These are phyloP conservation scores for Eustalomyia histrio DNA, from an alignment of 2,888 invertebrate genomes.

Conservation along the genomic window DNA sequence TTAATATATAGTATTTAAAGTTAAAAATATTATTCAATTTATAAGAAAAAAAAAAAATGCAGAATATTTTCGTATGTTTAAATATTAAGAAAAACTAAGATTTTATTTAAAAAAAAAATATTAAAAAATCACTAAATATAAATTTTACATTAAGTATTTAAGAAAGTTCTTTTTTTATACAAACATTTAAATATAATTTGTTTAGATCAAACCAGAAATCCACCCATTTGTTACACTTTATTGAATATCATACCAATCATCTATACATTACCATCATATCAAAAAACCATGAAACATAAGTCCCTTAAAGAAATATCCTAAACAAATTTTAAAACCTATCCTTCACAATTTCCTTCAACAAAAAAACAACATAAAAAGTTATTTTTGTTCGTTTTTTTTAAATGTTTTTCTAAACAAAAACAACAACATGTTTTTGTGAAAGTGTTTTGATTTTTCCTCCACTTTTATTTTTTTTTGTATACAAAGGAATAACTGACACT, in stretches of 20 bases:
- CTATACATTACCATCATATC: constrained; percentile 43
- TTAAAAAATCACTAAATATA: too few relatives aligned
- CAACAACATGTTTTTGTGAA: constrained; percentile 22
- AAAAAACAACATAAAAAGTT: constrained; percentile 10
- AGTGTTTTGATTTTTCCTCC: constrained; percentile 13
- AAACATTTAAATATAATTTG: not conserved
- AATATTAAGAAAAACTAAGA: not conserved
- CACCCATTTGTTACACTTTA: constrained; percentile 62
- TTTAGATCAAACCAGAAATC: constrained; percentile 58
- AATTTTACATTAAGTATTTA: too few relatives aligned
- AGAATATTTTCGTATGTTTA: constrained; percentile 27
- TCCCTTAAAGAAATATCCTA: constrained; percentile 3
- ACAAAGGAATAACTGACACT: not conserved
- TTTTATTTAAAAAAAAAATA: not conserved
- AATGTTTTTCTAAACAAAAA: not conserved
- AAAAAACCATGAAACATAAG: constrained; percentile 2
- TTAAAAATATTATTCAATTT: too few relatives aligned
- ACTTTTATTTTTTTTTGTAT: not conserved
- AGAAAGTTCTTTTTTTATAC: not conserved
- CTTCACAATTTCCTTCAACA: not conserved
- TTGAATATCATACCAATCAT: constrained; percentile 44
- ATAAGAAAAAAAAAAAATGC: constrained; percentile 2
- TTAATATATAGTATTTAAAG: too few relatives aligned
- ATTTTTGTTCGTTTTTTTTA: not conserved
- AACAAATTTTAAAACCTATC: constrained; percentile 26